Evolutionary conservation across 2,888 invertebrate genomes (phyloP).

Genomic region (Cistogaster globosa): DNA sequence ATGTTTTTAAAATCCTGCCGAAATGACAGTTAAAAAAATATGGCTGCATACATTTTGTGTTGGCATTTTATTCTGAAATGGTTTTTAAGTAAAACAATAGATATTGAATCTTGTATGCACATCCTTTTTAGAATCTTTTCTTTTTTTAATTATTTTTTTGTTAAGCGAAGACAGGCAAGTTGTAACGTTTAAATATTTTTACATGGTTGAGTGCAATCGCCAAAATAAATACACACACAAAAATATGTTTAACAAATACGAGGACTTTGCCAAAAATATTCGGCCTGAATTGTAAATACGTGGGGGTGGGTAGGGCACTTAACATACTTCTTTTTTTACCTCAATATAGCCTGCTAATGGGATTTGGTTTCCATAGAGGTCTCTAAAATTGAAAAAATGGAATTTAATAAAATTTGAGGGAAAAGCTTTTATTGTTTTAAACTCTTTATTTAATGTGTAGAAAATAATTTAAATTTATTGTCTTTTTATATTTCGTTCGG

Average conservation of each 20-base stretch:
- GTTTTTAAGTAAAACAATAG: constrained; percentile 56
- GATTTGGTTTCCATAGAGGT: too few relatives aligned
- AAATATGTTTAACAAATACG: neutral
- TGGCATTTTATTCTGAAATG: constrained; percentile 63
- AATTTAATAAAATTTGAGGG: too few relatives aligned
- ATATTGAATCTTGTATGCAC: constrained; percentile 55
- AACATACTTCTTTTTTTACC: too few relatives aligned
- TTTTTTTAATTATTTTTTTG: too few relatives aligned
- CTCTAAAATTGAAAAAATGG: too few relatives aligned
- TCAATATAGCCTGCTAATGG: too few relatives aligned
- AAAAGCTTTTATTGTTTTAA: too few relatives aligned
- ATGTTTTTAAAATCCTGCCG: constrained; percentile 40
- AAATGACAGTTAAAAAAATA: constrained; percentile 71
- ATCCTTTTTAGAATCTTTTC: constrained; percentile 16
- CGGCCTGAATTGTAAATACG: too few relatives aligned
- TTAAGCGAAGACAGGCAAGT: neutral
- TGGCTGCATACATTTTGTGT: constrained; percentile 62
- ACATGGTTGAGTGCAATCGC: constrained; percentile 75
- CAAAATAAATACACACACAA: constrained; percentile 33
- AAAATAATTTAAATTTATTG: too few relatives aligned
- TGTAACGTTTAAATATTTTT: constrained; percentile 77
- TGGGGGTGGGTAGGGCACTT: too few relatives aligned
- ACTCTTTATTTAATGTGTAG: too few relatives aligned
- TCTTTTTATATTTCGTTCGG: too few relatives aligned
- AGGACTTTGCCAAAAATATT: neutral